Conservation (phyloP, 2,888 invertebrate species). For the Coenonympha glycerion region DNA sequence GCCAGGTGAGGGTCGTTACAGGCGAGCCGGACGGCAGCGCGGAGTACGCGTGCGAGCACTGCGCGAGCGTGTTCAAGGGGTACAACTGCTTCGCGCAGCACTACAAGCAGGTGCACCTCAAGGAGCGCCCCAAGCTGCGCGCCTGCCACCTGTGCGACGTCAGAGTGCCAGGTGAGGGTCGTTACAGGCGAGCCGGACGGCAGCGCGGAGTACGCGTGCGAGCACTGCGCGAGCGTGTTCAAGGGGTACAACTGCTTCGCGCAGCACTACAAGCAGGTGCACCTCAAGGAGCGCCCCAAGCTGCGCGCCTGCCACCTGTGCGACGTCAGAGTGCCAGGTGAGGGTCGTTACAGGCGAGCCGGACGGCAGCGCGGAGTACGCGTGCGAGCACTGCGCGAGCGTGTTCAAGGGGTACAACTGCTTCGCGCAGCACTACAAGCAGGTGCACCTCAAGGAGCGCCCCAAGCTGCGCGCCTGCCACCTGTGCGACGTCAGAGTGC, state of each 20-base stretch:
- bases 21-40: constrained; percentile 20
- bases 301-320: constrained; percentile 45
- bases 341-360: constrained; percentile 3
- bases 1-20: neutral
- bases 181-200: constrained; percentile 22
- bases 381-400: constrained; percentile 38
- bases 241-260: constrained; percentile 39
- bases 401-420: constrained; percentile 37
- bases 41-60: constrained; percentile 37
- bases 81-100: constrained; percentile 44
- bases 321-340: constrained; percentile 36
- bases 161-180: constrained; percentile 34
- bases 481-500: constrained; percentile 39
- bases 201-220: constrained; percentile 34
- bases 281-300: constrained; percentile 40
- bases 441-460: constrained; percentile 43
- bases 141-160: constrained; percentile 45
- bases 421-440: constrained; percentile 44
- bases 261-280: constrained; percentile 46
- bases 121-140: constrained; percentile 37
- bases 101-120: constrained; percentile 44
- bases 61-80: constrained; percentile 36
- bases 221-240: constrained; percentile 36
- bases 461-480: constrained; percentile 42
- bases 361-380: constrained; percentile 26